These are phyloP conservation scores for Crematogaster levior DNA, from an alignment of 2,888 invertebrate genomes.

Conservation along the genomic window DNA sequence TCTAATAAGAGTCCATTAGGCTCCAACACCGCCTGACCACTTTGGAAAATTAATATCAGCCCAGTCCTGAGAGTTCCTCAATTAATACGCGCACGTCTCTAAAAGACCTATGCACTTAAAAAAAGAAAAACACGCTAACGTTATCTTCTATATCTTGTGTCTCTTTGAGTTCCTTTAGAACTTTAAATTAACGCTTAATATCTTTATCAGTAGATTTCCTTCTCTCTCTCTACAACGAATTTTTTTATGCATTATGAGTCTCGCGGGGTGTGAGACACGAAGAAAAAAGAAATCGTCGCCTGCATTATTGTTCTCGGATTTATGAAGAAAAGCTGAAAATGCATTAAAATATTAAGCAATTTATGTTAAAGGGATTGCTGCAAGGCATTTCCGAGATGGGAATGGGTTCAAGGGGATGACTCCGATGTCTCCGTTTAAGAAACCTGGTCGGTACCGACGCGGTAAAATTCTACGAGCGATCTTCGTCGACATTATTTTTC, in stretches of 20 bases:
- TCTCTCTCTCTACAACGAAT: background rate
- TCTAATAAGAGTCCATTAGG: slow-evolving; percentile 65
- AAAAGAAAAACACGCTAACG: slow-evolving; percentile 21
- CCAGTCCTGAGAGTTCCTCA: slow-evolving; percentile 56
- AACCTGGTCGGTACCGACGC: slow-evolving; percentile 26
- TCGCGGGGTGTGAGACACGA: background rate
- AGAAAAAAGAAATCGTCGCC: background rate
- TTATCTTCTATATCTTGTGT: slow-evolving; percentile 14
- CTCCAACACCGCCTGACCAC: slow-evolving; percentile 60
- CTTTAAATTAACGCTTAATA: slow-evolving; percentile 36
- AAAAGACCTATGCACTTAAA: slow-evolving; percentile 23
- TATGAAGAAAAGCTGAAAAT: slow-evolving; percentile 30
- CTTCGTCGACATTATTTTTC: slow-evolving; percentile 66
- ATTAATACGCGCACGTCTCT: slow-evolving; percentile 49
- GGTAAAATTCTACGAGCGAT: slow-evolving; percentile 13
- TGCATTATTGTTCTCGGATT: slow-evolving; percentile 19
- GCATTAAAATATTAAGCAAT: slow-evolving; percentile 76
- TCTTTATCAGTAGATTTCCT: background rate
- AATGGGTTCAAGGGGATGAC: slow-evolving; percentile 68
- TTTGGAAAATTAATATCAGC: slow-evolving; percentile 69
- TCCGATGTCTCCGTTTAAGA: slow-evolving; percentile 67
- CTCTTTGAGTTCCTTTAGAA: slow-evolving; percentile 12
- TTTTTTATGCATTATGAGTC: slow-evolving; percentile 9
- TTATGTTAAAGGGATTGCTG: slow-evolving; percentile 75
- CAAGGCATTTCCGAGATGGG: slow-evolving; percentile 47